Evolutionary conservation across 2,888 invertebrate species (phyloP).

Genomic region (Chloromyia formosa): DNA sequence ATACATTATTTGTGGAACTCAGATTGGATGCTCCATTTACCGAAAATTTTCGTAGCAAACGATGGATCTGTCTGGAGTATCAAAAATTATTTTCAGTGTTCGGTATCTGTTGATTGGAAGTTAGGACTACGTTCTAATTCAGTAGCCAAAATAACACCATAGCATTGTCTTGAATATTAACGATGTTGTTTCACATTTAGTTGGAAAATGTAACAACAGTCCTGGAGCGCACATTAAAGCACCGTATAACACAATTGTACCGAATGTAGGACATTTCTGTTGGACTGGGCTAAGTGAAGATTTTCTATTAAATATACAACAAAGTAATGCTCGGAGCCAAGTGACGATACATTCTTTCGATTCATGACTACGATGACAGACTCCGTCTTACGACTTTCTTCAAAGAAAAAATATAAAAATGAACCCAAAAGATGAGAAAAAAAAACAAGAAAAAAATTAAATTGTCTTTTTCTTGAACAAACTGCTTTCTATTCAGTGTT

Average conservation of each 20-base stretch:
- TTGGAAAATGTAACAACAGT: no score
- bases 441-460: slow-evolving; percentile 6
- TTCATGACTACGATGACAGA: neutral
- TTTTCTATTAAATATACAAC: slow-evolving; percentile 13
- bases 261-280: neutral
- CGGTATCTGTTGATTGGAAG: no score
- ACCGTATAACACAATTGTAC: neutral
- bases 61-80: no score
- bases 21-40: no score
- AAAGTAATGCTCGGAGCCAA: slow-evolving; percentile 9
- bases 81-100: no score
- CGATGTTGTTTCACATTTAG: no score
- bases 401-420: neutral
- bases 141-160: no score
- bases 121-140: no score
- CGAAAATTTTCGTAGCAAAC: no score
- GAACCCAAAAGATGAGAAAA: neutral
- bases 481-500: slow-evolving; percentile 26
- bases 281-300: slow-evolving; percentile 6
- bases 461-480: slow-evolving; percentile 26
- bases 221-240: no score
- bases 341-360: neutral
- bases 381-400: neutral
- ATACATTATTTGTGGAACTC: no score
- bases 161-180: no score